A percentile compares a stretch with the other conserved stretches of the same genome.
phyloP scores from a whole-genome alignment of 2,113 vertebrate genomes.

The Paracanthobrama guichenoti region DNA sequence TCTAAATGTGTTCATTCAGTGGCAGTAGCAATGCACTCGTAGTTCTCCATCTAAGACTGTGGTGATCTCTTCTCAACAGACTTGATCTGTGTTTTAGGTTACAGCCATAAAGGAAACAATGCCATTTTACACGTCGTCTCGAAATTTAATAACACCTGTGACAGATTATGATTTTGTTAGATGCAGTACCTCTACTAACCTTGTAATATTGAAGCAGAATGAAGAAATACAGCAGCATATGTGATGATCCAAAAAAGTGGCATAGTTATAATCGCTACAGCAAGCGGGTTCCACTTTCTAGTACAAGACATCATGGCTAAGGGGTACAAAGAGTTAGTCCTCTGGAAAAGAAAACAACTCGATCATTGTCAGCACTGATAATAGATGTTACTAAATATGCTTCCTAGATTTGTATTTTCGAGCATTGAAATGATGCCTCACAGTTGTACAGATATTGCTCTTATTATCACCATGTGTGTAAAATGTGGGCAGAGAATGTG shows the following conservation, averaged over 20 bases:
- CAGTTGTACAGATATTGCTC: constrained; percentile 42
- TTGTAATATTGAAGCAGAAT: background rate
- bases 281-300: constrained; percentile 9
- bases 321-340: background rate
- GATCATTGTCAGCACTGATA: constrained; percentile 29
- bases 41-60: constrained; percentile 26
- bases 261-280: background rate
- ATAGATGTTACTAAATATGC: constrained; percentile 24
- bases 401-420: constrained; percentile 30
- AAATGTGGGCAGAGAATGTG: constrained; percentile 21
- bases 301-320: background rate
- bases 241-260: background rate
- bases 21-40: constrained; percentile 42
- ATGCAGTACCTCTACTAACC: constrained; percentile 1
- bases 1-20: constrained; percentile 28
- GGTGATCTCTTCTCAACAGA: constrained; percentile 13
- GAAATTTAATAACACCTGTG: constrained; percentile 4
- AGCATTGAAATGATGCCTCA: constrained; percentile 28
- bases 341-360: constrained; percentile 8
- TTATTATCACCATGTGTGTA: constrained; percentile 47
- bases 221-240: constrained; percentile 1
- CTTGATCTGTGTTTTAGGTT: constrained; percentile 17
- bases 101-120: constrained; percentile 40
- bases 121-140: constrained; percentile 27
- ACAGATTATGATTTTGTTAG: background rate